Evolutionary conservation across 2,888 invertebrate genomes (phyloP), one percentile per base, ranked within the genome.

Genomic region (Philaethria dido): DNA sequence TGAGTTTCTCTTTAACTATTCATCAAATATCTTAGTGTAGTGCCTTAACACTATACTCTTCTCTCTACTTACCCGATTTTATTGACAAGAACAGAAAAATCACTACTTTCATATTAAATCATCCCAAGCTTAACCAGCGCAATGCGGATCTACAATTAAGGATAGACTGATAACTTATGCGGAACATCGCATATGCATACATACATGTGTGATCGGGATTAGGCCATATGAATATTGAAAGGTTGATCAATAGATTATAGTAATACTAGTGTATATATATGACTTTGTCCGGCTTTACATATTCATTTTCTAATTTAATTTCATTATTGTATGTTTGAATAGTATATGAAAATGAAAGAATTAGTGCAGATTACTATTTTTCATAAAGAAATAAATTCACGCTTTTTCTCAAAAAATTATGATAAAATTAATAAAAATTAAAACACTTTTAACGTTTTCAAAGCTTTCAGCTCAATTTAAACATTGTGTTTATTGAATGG

Each of bases 221-320:
- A 48, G 29, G 33, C 16, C n/a, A 14, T 57, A 62, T 67, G 67
- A 57, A 62, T 67, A 63, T 63, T 67, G 33, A 63, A 63, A 59
- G 50, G 36, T 33, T 25, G 55, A 16, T 29, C 29, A 48, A 63
- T 67, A 59, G 33, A 59, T 67, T 52, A 64, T 45, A 18, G 16
- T 25, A 13, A 6, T 42, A 57, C 42, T 25, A 42, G 11, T 16
- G 22, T 57, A 22, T 22, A n/a, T 57, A 14, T 9, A 0, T 11
- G 22, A 11, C 20, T n/a, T 57, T 16, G 39, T 42, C n/a, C 3
- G 20, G 13, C 2, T 20, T 8, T 5, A 13, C 11, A 2, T 47
- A 3, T 45, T 13, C 13, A 11, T 20, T 47, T 22, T 11, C 22
- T 14, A 39, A 13, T 3, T 39, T 0, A 11, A 13, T 39, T 39